Percentiles rank a stretch among this genome's conserved stretches.
Conservation (phyloP, 2,797 vertebrate genomes). For the Pogonophryne albipinna region DNA sequence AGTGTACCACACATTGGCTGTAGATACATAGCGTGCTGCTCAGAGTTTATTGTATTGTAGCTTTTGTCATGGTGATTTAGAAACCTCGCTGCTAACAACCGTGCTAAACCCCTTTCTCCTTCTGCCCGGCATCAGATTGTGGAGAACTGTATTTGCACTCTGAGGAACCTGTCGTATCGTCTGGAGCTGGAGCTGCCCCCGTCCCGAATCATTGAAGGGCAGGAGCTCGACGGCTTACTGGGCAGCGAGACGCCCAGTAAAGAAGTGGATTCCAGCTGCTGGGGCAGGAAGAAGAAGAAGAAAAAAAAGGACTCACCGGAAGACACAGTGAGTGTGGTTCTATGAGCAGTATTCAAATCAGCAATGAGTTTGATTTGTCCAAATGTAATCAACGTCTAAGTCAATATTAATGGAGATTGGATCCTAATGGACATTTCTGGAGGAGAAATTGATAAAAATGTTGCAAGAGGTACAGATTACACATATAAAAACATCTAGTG, state of each 20-base stretch:
- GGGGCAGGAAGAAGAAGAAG: slow-evolving; percentile 97
- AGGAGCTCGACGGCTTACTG: slow-evolving; percentile 92
- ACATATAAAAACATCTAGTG: not conserved
- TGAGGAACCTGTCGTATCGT: slow-evolving; percentile 97
- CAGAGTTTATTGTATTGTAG: slow-evolving; percentile 31
- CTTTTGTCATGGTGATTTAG: slow-evolving; percentile 53
- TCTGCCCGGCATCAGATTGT: slow-evolving; percentile 88
- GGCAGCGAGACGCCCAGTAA: slow-evolving; percentile 92
- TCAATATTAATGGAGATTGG: too few species aligned
- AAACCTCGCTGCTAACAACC: slow-evolving; percentile 9
- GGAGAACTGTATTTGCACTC: slow-evolving; percentile 98
- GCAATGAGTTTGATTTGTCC: not conserved
- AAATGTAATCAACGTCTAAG: not conserved
- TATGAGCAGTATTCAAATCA: not conserved
- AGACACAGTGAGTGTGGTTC: slow-evolving; percentile 88
- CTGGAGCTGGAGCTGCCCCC: slow-evolving; percentile 96
- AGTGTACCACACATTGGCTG: slow-evolving; percentile 29
- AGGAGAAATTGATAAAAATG: too few species aligned
- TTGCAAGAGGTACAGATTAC: not conserved
- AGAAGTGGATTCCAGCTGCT: slow-evolving; percentile 94
- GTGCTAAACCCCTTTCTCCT: slow-evolving; percentile 14
- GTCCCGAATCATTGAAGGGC: slow-evolving; percentile 88
- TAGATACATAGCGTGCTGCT: slow-evolving; percentile 19
- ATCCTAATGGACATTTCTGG: too few species aligned
- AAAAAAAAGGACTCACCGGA: slow-evolving; percentile 92